phyloP scores from a whole-genome alignment of 2,888 invertebrate species.

The Pyrgus malvae region DNA sequence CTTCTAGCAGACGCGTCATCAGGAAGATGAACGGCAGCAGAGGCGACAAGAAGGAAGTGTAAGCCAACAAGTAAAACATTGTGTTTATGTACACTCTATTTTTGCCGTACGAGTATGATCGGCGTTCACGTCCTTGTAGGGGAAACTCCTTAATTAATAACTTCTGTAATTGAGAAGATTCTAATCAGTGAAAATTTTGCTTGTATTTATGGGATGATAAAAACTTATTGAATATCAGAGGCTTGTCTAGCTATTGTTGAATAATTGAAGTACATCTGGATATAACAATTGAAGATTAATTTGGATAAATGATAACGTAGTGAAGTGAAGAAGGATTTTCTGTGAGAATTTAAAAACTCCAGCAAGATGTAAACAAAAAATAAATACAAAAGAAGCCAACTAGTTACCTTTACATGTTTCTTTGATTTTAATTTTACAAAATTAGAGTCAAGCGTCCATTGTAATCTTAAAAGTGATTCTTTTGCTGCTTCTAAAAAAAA shows the following conservation, averaged over 20 bases:
- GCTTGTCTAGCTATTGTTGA: too few species aligned
- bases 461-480: constrained; percentile 77
- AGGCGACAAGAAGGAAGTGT: constrained; percentile 47
- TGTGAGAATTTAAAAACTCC: too few species aligned
- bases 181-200: too few species aligned
- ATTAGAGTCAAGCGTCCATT: constrained; percentile 82
- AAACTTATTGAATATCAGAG: too few species aligned
- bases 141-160: constrained; percentile 80
- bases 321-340: too few species aligned
- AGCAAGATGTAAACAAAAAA: too few species aligned
- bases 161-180: constrained; percentile 42
- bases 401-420: background rate
- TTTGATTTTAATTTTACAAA: constrained; percentile 5
- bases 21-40: constrained; percentile 75
- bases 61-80: constrained; percentile 31
- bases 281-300: too few species aligned
- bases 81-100: constrained; percentile 40
- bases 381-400: too few species aligned
- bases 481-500: constrained; percentile 48
- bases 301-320: too few species aligned
- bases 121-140: constrained; percentile 51
- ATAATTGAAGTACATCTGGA: too few species aligned
- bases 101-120: too few species aligned
- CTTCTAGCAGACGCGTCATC: constrained; percentile 51
- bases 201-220: too few species aligned